Base-by-base conservation (phyloP, 2,888 invertebrate species). In the Ophraella communa region DNA sequence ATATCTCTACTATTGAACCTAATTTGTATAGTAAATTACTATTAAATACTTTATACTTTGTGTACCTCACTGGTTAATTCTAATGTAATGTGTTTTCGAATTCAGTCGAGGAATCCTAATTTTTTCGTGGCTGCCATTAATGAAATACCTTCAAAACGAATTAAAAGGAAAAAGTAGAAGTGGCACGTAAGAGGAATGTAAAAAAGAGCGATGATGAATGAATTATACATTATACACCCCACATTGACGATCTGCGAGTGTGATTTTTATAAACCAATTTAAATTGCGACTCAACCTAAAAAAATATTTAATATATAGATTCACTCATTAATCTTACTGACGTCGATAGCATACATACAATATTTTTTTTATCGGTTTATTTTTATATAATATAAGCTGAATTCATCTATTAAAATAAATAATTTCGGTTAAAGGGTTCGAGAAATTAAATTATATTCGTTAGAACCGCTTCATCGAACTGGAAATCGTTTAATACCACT, bases 371-470 rank as follows among this genome's bases (percentile, higher is more conserved):
- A 30, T 30, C 8, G 11, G 3, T 30, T 30, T n/a, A n/a, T n/a
- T n/a, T n/a, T n/a, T n/a, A n/a, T n/a, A n/a, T n/a, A n/a, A n/a
- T n/a, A n/a, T n/a, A n/a, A n/a, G n/a, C n/a, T n/a, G 35, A 35
- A 44, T 44, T 44, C 20, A 3, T 57, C 57, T 33, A 62, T 63
- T 45, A 52, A 58, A 57, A 53, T 57, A 58, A 23, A 56, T 52
- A 42, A 49, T 57, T 63, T 57, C 30, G 14, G 63, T 35, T 11
- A 58, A 53, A 33, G 52, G 45, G 57, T 63, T 57, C 24, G 27
- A 52, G 45, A 57, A 57, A 63, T 63, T 57, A 35, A 63, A 63
- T 63, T 63, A 57, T 51, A 53, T 17, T 45, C 23, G 44, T 52
- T 58, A 57, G 57, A 57, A 52, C 33, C 35, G 53, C 52, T 24